Evolutionary conservation across 2,797 vertebrate genomes (phyloP), one percentile per base, ranked within the genome.

Genomic region (Coranthus polyacanthus): DNA sequence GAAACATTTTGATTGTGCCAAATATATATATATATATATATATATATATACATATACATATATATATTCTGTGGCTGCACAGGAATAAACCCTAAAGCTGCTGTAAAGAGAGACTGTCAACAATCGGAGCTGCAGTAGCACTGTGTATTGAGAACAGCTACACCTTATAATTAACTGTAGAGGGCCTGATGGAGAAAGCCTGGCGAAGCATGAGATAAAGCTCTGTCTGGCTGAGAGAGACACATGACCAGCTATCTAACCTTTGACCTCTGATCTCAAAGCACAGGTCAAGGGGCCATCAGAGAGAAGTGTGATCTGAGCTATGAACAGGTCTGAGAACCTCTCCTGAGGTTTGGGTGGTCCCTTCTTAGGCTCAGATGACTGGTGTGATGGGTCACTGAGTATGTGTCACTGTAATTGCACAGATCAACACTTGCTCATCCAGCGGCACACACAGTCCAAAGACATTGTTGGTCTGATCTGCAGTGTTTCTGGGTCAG

Each of bases 1-100:
- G 57, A 69, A n/a, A n/a, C n/a, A 67, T 83, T 88, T 90, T 83
- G 65, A 90, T 90, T 90, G 89, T 93, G 93, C 92, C 93, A 94
- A 93, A 94, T 90, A 85, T 89, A 83, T 81, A 9, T 38, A 26
- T 26, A 26, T 26, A 26, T 26, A 26, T 26, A 26, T 26, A 26
- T 26, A 26, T 26, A 26, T 26, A 26, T 26, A 26, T 26, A 26
- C 6, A 26, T 26, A 26, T 6, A 26, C 6, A 26, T 6, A 26
- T 6, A 26, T 6, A 13, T 75, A 84, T 83, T 83, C 64, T 88
- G 82, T 87, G 79, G 77, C 84, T 88, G 72, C 73, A 75, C 68
- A 81, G 54, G 55, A 77, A 78, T 57, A 72, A 56, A 78, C 61
- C 57, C 42, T 57, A 38, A 73, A 78, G 78, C 78, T 86, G 80